Evolutionary conservation across 2,113 vertebrate genomes (phyloP).

Genomic region (Scartelaos histophorus): DNA sequence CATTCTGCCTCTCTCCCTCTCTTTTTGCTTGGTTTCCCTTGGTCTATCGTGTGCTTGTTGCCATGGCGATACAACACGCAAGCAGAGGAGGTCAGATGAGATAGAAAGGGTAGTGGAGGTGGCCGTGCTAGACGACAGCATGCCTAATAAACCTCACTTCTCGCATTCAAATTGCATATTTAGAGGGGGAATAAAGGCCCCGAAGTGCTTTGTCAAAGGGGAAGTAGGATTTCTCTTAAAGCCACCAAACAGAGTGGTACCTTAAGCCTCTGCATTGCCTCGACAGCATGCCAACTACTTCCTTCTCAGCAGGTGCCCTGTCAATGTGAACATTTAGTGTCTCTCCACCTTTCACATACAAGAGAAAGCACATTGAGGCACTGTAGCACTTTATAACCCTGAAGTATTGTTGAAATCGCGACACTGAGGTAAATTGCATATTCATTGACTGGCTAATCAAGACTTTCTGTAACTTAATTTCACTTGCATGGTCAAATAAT

Average conservation of each 20-base stretch:
- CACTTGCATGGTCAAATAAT: neutral
- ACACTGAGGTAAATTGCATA: conserved; percentile 17
- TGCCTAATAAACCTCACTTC: conserved; percentile 62
- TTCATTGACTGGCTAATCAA: conserved; percentile 21
- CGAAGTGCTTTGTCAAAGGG: conserved; percentile 4
- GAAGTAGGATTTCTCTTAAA: conserved; percentile 32
- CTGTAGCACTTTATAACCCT: conserved; percentile 1
- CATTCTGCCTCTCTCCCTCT: neutral
- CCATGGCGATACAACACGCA: conserved; percentile 74
- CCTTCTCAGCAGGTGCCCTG: conserved; percentile 30
- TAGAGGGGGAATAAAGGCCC: conserved; percentile 20
- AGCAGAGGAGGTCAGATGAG: conserved; percentile 75
- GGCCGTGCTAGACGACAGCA: conserved; percentile 44
- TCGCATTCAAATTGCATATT: conserved; percentile 63
- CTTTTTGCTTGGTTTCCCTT: conserved; percentile 25
- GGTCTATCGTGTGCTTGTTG: conserved; percentile 69
- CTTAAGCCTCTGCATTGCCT: conserved; percentile 35
- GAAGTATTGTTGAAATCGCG: conserved; percentile 4
- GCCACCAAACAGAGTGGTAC: conserved; percentile 27
- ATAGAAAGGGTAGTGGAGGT: conserved; percentile 60
- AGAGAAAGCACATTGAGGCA: conserved; percentile 7
- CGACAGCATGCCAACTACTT: conserved; percentile 51
- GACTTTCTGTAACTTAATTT: conserved; percentile 14
- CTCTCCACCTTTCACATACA: conserved; percentile 27
- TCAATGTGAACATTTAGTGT: conserved; percentile 46